Conservation (phyloP, 2,113 vertebrate genomes). For the Synodontis membranacea region DNA sequence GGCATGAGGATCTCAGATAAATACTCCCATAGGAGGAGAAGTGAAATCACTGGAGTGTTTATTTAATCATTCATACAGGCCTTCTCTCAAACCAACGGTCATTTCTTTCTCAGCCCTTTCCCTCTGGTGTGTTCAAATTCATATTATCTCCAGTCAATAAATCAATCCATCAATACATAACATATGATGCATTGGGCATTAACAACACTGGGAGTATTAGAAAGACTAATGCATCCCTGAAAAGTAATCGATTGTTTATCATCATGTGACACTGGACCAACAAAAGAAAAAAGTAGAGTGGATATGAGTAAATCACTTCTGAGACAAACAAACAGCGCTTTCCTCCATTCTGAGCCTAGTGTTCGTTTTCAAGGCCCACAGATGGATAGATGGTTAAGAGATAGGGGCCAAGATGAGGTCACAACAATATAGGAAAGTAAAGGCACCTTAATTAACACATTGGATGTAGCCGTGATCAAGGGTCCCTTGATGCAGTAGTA, state of each 20-base stretch:
- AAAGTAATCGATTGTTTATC: slow-evolving; percentile 64
- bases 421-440: slow-evolving; percentile 68
- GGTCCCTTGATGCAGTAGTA: slow-evolving; percentile 64
- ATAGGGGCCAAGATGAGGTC: slow-evolving; percentile 61
- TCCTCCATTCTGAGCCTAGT: neutral
- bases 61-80: slow-evolving; percentile 41
- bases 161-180: slow-evolving; percentile 73
- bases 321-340: slow-evolving; percentile 40
- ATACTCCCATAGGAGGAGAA: neutral
- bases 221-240: slow-evolving; percentile 67
- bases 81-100: slow-evolving; percentile 50
- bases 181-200: slow-evolving; percentile 73
- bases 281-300: slow-evolving; percentile 25
- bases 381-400: slow-evolving; percentile 55
- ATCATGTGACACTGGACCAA: slow-evolving; percentile 42
- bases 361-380: slow-evolving; percentile 26
- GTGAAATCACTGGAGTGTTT: slow-evolving; percentile 54
- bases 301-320: slow-evolving; percentile 45
- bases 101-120: slow-evolving; percentile 61
- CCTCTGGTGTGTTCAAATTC: slow-evolving; percentile 69
- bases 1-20: neutral
- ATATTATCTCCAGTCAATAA: slow-evolving; percentile 67
- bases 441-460: slow-evolving; percentile 74
- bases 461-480: slow-evolving; percentile 71
- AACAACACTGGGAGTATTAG: slow-evolving; percentile 74